phyloP scores from a whole-genome alignment of 92 coral and sea anemone species.

The Plumapathes pennacea region DNA sequence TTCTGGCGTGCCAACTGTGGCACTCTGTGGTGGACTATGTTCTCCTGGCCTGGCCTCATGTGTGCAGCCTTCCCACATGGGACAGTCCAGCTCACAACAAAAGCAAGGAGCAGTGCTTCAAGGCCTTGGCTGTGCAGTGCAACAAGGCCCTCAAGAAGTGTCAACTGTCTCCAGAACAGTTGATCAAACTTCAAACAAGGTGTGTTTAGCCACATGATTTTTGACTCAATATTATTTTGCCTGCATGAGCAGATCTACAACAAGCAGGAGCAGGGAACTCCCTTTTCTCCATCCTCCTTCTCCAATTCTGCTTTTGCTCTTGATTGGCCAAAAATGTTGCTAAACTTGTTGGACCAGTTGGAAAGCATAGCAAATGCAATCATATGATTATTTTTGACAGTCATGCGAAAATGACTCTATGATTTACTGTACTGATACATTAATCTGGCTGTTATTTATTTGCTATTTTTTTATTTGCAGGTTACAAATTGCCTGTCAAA shows the following conservation, averaged over 20 bases:
- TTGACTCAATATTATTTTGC: no score
- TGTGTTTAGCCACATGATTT: no score
- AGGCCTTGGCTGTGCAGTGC: slow-evolving; percentile 70
- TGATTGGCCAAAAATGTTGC: neutral
- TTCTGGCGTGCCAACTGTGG: slow-evolving; percentile 53
- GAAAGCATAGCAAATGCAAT: neutral
- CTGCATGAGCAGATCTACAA: no score
- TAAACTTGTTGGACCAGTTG: neutral
- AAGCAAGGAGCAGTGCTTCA: slow-evolving; percentile 70
- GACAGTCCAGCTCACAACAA: slow-evolving; percentile 77
- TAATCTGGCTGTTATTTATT: no score
- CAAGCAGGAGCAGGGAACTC: no score
- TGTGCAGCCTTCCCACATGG: slow-evolving; percentile 76
- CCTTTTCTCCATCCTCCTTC: no score
- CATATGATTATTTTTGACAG: neutral
- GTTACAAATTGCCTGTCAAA: slow-evolving; percentile 44
- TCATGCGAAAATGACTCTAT: no score
- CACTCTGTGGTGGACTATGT: slow-evolving; percentile 57
- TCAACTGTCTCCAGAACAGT: slow-evolving; percentile 9
- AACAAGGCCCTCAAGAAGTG: slow-evolving; percentile 45
- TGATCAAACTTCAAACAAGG: slow-evolving; percentile 9
- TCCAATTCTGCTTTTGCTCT: no score
- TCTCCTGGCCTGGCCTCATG: slow-evolving; percentile 69
- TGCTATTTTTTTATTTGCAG: slow-evolving; percentile 20
- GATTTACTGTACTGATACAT: no score